These are phyloP conservation scores for Paedocypris sp. DNA, from an alignment of 2,113 vertebrate genomes.

Conservation along the genomic window DNA sequence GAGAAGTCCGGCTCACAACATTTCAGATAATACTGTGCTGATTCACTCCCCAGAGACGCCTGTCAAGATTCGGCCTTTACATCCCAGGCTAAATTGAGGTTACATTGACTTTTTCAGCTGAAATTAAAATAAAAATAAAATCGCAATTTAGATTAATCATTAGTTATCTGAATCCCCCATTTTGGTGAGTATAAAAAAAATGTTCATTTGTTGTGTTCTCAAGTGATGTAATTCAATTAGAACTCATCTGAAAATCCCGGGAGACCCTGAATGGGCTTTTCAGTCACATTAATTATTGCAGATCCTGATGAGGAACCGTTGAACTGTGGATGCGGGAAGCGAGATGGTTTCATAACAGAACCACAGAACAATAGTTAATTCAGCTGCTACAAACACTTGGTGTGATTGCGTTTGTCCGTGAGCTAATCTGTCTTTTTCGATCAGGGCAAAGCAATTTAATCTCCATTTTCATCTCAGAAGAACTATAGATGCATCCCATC, in stretches of 20 bases:
- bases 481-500: background rate
- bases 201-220: conserved; percentile 17
- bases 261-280: conserved; percentile 16
- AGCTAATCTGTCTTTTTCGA: background rate
- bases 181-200: too few species aligned
- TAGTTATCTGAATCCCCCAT: too few species aligned
- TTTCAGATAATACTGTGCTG: conserved; percentile 17
- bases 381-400: background rate
- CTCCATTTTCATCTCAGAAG: background rate
- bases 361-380: conserved; percentile 3
- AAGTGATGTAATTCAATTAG: conserved; percentile 34
- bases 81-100: background rate
- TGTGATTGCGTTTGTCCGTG: background rate
- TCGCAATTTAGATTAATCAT: too few species aligned
- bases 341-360: conserved; percentile 12
- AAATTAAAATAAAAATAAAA: too few species aligned
- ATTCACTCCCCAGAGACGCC: conserved; percentile 13
- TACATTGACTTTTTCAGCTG: too few species aligned
- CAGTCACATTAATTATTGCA: conserved; percentile 37
- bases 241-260: conserved; percentile 32
- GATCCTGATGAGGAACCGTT: conserved; percentile 37
- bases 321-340: conserved; percentile 26
- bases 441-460: background rate
- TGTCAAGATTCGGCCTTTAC: conserved; percentile 23
- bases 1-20: background rate